Base-by-base conservation (phyloP, 2,888 invertebrate species). In the Stenoptilia bipunctidactyla region DNA sequence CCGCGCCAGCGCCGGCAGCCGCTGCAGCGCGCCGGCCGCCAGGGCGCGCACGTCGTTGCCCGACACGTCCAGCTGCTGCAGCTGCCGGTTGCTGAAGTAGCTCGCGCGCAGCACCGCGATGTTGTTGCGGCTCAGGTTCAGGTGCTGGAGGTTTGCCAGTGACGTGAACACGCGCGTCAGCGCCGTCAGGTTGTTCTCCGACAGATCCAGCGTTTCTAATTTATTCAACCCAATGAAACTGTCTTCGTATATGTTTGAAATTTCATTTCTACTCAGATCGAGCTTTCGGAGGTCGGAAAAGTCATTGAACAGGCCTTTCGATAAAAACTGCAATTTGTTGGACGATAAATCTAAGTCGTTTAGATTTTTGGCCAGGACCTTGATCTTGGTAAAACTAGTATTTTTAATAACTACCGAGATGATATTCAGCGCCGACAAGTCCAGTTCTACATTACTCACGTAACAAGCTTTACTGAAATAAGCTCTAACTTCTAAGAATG, bases 1-100 rank as follows among this genome's bases (percentile, higher is more conserved):
- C 45, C 92, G 88, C 37, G 91, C 90, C 52, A 94, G 75, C 61
- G 92, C 91, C 3, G 91, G 90, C 44, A 94, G 84, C 40, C 89
- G 85, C 63, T 92, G 90, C 50, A 90, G 66, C 44, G 88, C 88
- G 13, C 89, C 90, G 1, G 89, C 87, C 20, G 87, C 87, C 27
- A 91, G 80, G 52, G 82, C 85, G 37, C 80, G 83, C 48, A 92
- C 69, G 49, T 84, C 84, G 62, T 92, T 92, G 53, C 88, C 87
- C 10, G 91, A 90, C 20, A 92, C 85, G 52, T 92, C 91, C 46
- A 92, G 76, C 57, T 90, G 89, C 54, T 89, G 88, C 45, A 92
- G 66, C 50, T 86, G 72, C 59, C 86, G 77, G 50, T 87, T 87
- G 47, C 86, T 86, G 56, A 92, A 91, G 65, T 88, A 88, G 42